Base-by-base conservation (phyloP, 1,140 invertebrate genomes). In the Gonatopus flavifemur region DNA sequence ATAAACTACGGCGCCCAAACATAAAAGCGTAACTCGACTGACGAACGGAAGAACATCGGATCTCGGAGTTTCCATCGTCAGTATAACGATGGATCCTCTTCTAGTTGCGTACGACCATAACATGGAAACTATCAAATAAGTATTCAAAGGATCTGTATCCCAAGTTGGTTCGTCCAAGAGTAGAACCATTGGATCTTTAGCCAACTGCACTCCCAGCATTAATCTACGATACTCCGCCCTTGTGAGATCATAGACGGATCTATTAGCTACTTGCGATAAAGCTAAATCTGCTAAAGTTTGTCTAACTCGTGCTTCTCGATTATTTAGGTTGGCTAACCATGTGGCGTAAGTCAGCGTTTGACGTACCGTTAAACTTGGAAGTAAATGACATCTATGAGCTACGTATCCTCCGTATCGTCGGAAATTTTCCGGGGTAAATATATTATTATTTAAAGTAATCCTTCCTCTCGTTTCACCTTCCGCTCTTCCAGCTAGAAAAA, bases 21-120 rank as follows among this genome's bases (percentile, higher is more conserved):
- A 95, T 1, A 96, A 75, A 6, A 89, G 75, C 0, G 87, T 83
- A 0, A 92, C 90, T 31, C 87, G 77, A 66, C 94, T 93, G 40
- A 96, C 80, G 64, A 96, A 95, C 0, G 93, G 93, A 63, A 96
- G 88, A 1, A 96, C 93, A 70, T 96, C 93, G 28, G 93, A 95
- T 46, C 91, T 81, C 0, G 94, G 94, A 60, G 94, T 94, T 62
- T 96, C 93, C 87, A 95, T 90, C 0, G 92, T 95, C 0, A 96
- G 69, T 16, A 96, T 81, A 3, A 96, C 90, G 5, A 93, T 90
- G 12, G 91, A 87, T 5, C 91, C 89, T 52, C 92, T 89, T 66
- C 94, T 93, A 55, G 93, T 93, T 2, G 92, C 91, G 25, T 93
- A 91, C 59, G 94, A 94, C 35, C 91, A 93, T 7, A 96, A 76